Conservation (phyloP, 2,113 vertebrate species). For the Psilopsiagon aurifrons region DNA sequence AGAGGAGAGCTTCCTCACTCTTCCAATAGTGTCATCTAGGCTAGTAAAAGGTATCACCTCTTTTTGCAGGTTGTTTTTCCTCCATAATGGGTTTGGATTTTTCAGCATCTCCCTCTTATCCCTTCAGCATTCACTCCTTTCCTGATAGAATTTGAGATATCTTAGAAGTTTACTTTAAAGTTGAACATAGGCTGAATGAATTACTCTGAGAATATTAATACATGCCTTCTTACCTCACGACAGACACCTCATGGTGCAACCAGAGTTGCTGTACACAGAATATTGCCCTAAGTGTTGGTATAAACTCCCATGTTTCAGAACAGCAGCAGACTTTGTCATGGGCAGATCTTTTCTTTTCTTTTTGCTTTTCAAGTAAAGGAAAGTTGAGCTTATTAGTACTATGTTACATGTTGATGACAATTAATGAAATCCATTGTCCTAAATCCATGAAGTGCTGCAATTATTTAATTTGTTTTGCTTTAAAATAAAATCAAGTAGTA, state of each 20-base stretch:
- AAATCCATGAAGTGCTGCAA: not conserved
- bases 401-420: not conserved
- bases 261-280: not conserved
- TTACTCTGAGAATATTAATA: not conserved
- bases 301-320: not conserved
- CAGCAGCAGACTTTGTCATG: not conserved
- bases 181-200: not conserved
- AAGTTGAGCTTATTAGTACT: not conserved
- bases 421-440: not conserved
- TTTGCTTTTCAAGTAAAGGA: conserved; percentile 7
- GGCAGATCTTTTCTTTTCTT: not conserved
- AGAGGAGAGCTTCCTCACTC: not conserved
- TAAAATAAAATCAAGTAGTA: conserved; percentile 8
- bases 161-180: not conserved
- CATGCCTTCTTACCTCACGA: not conserved
- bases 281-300: not conserved
- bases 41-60: not conserved
- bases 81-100: not conserved
- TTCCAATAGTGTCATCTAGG: not conserved
- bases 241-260: not conserved
- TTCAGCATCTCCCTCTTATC: not conserved
- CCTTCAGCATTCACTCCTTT: not conserved
- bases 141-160: not conserved
- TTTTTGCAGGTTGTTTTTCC: not conserved
- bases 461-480: not conserved